phyloP scores from a whole-genome alignment of 2,113 vertebrate genomes.

The Corythoichthys haematopterus region DNA sequence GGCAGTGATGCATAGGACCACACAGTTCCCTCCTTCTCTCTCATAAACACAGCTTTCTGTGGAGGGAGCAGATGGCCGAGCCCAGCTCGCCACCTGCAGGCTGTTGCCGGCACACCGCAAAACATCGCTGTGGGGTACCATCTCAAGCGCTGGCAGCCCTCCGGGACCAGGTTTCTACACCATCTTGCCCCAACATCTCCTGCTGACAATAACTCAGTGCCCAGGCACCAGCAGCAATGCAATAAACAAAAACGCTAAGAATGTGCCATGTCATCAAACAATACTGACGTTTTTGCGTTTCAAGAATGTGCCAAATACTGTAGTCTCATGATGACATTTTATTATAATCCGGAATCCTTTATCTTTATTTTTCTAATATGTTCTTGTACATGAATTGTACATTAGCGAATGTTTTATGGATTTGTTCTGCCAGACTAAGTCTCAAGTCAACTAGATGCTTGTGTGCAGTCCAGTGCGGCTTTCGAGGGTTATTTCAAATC shows the following conservation, averaged over 20 bases:
- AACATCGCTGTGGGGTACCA: conserved; percentile 48
- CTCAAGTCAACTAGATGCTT: conserved; percentile 46
- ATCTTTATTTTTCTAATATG: conserved; percentile 58
- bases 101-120: conserved; percentile 48
- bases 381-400: conserved; percentile 64
- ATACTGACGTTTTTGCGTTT: conserved; percentile 62
- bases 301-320: conserved; percentile 71
- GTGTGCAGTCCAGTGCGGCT: conserved; percentile 58
- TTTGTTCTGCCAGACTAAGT: conserved; percentile 59
- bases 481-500: conserved; percentile 61
- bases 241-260: conserved; percentile 70
- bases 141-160: conserved; percentile 44
- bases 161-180: conserved; percentile 44
- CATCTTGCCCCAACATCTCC: conserved; percentile 36
- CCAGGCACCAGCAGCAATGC: conserved; percentile 65
- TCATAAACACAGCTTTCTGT: conserved; percentile 64
- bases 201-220: conserved; percentile 57
- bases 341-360: conserved; percentile 52
- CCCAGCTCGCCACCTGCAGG: conserved; percentile 71
- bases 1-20: conserved; percentile 63
- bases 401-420: conserved; percentile 59
- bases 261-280: conserved; percentile 66
- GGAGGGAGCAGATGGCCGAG: conserved; percentile 74
- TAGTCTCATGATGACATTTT: conserved; percentile 59
- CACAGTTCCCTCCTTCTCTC: conserved; percentile 58